These are phyloP conservation scores for Bufo gargarizans DNA, from an alignment of 2,113 vertebrate genomes.

Conservation along the genomic window DNA sequence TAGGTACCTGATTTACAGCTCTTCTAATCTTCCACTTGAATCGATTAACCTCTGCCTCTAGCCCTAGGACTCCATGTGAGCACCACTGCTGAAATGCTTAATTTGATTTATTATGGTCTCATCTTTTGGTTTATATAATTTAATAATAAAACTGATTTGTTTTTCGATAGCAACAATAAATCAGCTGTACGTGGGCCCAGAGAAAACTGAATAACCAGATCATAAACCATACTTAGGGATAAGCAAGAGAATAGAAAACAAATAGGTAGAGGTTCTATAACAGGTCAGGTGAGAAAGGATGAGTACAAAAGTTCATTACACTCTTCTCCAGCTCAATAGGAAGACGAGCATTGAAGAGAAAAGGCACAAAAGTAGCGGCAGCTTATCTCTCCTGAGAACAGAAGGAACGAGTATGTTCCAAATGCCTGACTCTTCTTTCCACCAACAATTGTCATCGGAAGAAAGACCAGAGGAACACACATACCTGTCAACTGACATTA, in stretches of 20 bases:
- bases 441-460: too few species aligned
- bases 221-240: conserved; percentile 47
- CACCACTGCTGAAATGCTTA: conserved; percentile 29
- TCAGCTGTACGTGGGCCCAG: conserved; percentile 31
- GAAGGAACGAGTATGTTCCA: too few species aligned
- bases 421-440: too few species aligned
- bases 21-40: conserved; percentile 52
- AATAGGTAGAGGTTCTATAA: neutral
- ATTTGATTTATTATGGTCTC: conserved; percentile 44
- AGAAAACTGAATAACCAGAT: conserved; percentile 41
- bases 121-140: conserved; percentile 54
- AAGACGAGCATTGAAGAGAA: neutral
- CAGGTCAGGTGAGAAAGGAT: conserved; percentile 10
- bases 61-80: conserved; percentile 30
- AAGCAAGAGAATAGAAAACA: conserved; percentile 28
- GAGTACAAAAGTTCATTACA: neutral
- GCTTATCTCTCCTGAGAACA: too few species aligned
- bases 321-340: neutral
- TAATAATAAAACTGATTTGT: conserved; percentile 56
- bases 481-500: too few species aligned
- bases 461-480: too few species aligned
- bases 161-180: conserved; percentile 52
- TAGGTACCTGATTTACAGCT: conserved; percentile 10
- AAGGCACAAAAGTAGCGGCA: neutral
- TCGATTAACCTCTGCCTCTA: conserved; percentile 48